Base-by-base conservation (phyloP, 2,888 invertebrate species). In the Andrena trimmerana region DNA sequence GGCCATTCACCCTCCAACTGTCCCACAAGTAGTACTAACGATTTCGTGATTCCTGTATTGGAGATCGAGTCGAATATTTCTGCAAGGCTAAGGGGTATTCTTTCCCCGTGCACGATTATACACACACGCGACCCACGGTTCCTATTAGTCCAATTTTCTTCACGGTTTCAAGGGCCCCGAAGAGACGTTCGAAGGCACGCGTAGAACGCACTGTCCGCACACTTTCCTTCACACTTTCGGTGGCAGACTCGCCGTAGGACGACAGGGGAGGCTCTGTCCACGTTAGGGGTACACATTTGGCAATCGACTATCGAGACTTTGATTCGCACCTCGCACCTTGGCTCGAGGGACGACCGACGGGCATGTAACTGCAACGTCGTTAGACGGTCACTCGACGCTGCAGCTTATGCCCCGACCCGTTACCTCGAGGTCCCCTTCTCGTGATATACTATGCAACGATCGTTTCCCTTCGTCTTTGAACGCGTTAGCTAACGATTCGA, bases 361-460 rank as follows among this genome's bases (percentile, higher is more conserved):
- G 67, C 76, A 67, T 84, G 76, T 79, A 85, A 71, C 79, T 77
- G 74, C 76, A 63, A 70, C 78, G 85, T 80, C 81, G 83, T 70
- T 72, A n/a, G 74, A 83, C 88, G 85, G 86, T 88, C 83, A 73
- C 71, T 66, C 84, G 83, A 83, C 79, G 66, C 72, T 81, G 75
- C 76, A 71, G 57, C 50, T 88, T 80, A 66, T 78, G 59, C 63
- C 33, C 65, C 33, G 65, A 71, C 68, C 2, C 3, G 29, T 6
- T 20, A 24, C 31, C 60, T 42, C n/a, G 70, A 31, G 48, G 2
- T 8, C 13, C 1, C 42, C 52, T n/a, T 70, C 0, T 33, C 5
- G 16, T 20, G 33, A 5, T 2, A 57, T 13, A n/a, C 29, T 20
- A 20, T 33, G n/a, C 20, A 33, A n/a, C 33, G 62, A 77, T 50